These are phyloP conservation scores for Prunella strophiata DNA, from an alignment of 2,797 vertebrate genomes.

Conservation along the genomic window DNA sequence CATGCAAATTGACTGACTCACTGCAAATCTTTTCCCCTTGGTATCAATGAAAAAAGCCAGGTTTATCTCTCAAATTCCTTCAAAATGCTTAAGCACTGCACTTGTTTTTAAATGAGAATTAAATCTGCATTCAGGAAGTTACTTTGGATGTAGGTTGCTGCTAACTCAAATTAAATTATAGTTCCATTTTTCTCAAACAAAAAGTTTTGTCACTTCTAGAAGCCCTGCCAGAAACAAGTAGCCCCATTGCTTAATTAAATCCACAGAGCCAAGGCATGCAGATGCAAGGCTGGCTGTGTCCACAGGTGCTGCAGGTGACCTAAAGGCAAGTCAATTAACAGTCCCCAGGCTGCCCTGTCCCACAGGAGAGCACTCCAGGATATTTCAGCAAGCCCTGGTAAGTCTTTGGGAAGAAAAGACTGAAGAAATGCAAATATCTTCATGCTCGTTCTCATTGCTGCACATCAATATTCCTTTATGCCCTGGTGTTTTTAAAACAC, in stretches of 20 bases:
- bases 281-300: neutral
- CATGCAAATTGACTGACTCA: neutral
- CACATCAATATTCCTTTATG: neutral
- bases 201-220: neutral
- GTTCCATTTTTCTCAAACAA: neutral
- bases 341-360: neutral
- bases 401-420: neutral
- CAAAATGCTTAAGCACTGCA: neutral
- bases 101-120: neutral
- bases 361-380: neutral
- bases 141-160: neutral
- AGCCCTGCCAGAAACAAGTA: neutral
- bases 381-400: neutral
- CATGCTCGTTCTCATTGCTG: accelerated
- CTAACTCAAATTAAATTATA: neutral
- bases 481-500: neutral
- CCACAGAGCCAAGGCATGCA: accelerated
- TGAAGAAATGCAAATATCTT: neutral
- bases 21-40: neutral
- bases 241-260: neutral
- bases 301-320: neutral
- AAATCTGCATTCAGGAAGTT: neutral
- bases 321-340: neutral
- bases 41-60: neutral
- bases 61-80: neutral